Evolutionary conservation across 1,140 invertebrate genomes (phyloP), one percentile per base, ranked within the genome.

Genomic region (silkworm (Bombyx mori)): DNA sequence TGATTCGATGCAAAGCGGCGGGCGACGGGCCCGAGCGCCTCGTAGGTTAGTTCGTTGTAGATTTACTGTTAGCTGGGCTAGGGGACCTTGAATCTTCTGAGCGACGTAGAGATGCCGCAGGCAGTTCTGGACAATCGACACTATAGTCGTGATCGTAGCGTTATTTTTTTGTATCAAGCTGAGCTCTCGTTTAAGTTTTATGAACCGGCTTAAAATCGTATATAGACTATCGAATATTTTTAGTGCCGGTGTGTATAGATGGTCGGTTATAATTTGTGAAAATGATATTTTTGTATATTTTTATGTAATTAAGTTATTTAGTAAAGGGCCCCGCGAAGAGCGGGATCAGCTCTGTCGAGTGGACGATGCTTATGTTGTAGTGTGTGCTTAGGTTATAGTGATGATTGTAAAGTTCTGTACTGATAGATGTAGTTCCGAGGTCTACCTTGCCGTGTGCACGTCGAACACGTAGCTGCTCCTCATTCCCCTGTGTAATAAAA

Each of bases 211-310:
- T 69, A 75, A 76, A 79, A 82, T 82, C 75, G 79, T 83, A 83
- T 79, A 82, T 83, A 80, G 74, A 68, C 73, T 82, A 77, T 82
- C 77, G 79, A 83, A 85, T 85, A 82, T 81, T 74, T 74, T 81
- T 75, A 81, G 76, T 77, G 83, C 81, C 80, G 83, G 80, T 69
- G 59, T 86, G 83, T 86, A 86, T 86, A 86, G 78, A 84, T 81
- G 71, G 72, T 81, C 71, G 68, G 73, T 82, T 83, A 77, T 83
- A 75, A 80, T 82, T 86, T 86, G 79, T 82, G 80, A 79, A 84
- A 82, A 81, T 81, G 79, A 83, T 84, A 84, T 87, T 85, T 87
- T 86, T 87, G 82, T 87, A 87, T 87, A 85, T 87, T 87, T 83
- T 84, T 82, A 83, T 84, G 76, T 85, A 82, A 81, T 69, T 78